Percentiles rank a stretch among this genome's conserved stretches.
These are phyloP conservation scores for Gracilinanus agilis DNA, from an alignment of 2,113 vertebrate species.

Conservation along the genomic window DNA sequence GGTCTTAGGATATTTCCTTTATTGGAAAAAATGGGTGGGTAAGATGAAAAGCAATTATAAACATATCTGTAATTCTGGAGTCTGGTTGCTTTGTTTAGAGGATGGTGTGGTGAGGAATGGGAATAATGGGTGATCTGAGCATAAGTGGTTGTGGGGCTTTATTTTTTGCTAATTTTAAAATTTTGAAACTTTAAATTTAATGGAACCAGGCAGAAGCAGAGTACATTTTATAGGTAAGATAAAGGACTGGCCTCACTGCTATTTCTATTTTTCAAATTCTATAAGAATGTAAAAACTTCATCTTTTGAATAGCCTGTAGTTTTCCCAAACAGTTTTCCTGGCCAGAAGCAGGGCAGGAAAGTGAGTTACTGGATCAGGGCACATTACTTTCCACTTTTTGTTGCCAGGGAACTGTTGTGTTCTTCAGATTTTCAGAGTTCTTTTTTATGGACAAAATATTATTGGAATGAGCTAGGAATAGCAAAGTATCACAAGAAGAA, in stretches of 20 bases:
- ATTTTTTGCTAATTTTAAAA: background rate
- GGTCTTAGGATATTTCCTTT: background rate
- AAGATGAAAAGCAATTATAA: background rate
- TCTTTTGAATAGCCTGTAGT: constrained; percentile 44
- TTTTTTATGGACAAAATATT: constrained; percentile 47
- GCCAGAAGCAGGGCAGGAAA: constrained; percentile 33
- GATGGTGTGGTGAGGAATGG: background rate
- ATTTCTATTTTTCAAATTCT: constrained; percentile 33
- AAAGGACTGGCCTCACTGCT: background rate
- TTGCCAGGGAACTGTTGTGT: constrained; percentile 72
- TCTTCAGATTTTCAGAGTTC: constrained; percentile 65
- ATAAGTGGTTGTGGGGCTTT: background rate
- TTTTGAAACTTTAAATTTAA: background rate
- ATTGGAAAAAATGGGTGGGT: background rate
- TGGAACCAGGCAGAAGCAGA: constrained; percentile 52
- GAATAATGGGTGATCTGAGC: background rate
- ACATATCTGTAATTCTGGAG: background rate
- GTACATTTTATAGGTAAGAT: constrained; percentile 37
- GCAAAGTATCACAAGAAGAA: background rate
- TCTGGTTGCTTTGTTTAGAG: background rate
- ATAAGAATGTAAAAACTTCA: constrained; percentile 65
- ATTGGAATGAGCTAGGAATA: constrained; percentile 67
- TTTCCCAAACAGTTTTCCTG: constrained; percentile 42
- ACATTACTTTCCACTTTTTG: constrained; percentile 49
- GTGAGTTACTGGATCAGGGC: constrained; percentile 16